Conservation (phyloP, 2,113 vertebrate genomes). For the Rhinoderma darwinii region DNA sequence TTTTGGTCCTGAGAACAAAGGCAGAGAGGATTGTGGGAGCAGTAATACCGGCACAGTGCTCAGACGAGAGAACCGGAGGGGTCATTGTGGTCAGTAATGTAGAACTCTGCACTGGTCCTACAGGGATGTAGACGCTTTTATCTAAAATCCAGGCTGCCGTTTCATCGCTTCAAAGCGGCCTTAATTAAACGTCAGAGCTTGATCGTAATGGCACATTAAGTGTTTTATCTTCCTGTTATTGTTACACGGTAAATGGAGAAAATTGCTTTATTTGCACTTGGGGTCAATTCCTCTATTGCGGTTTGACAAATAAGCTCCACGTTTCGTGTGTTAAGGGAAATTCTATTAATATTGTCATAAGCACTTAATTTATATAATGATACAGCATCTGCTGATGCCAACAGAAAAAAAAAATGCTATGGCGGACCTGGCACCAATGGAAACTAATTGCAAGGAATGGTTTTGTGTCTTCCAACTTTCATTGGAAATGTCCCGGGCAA, state of each 20-base stretch:
- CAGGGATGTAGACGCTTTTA: neutral
- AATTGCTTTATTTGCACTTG: constrained; percentile 26
- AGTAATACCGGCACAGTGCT: neutral
- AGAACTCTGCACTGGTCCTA: neutral
- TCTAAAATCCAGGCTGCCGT: neutral
- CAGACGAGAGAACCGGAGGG: neutral
- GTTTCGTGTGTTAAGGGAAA: constrained; percentile 1
- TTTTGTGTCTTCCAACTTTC: neutral
- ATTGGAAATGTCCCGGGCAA: too few species aligned
- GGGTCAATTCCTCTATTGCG: constrained; percentile 22
- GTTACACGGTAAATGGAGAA: constrained; percentile 19
- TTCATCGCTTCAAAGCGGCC: neutral
- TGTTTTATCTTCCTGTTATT: constrained; percentile 10
- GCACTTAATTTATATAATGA: neutral
- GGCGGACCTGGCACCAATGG: neutral
- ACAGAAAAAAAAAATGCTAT: neutral
- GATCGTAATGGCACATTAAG: constrained; percentile 34
- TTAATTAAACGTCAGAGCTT: constrained; percentile 33
- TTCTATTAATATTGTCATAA: constrained; percentile 29
- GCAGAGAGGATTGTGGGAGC: neutral
- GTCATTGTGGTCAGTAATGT: neutral
- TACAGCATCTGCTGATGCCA: neutral
- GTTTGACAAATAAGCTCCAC: constrained; percentile 14
- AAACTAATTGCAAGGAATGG: neutral
- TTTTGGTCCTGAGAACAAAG: neutral